Evolutionary conservation across 2,888 invertebrate species (phyloP).

Genomic region (Orchesella flavescens): DNA sequence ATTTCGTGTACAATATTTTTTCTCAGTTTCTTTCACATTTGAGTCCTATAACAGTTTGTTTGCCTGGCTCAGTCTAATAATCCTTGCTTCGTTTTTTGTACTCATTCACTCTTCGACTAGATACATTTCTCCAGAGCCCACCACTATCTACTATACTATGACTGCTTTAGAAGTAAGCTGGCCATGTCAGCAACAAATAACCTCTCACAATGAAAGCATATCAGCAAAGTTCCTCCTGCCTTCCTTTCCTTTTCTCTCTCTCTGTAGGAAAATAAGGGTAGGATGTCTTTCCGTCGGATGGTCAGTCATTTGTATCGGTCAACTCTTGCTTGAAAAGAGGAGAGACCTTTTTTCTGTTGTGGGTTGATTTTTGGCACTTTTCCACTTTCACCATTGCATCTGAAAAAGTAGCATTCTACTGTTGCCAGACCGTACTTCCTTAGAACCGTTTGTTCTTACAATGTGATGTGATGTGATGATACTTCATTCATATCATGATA

Average conservation of each 20-base stretch:
- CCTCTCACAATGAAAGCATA: neutral
- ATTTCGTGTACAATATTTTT: too few species aligned
- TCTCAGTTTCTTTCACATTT: too few species aligned
- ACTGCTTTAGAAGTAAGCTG: neutral
- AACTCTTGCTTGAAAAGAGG: constrained; percentile 7
- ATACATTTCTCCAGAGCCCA: too few species aligned
- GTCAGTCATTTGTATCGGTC: constrained; percentile 55
- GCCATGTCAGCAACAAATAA: constrained; percentile 6
- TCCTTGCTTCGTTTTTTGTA: too few species aligned
- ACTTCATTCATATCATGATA: neutral
- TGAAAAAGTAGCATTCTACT: constrained; percentile 39
- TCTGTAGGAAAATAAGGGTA: constrained; percentile 9
- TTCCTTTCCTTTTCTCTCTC: neutral
- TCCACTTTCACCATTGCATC: constrained; percentile 54
- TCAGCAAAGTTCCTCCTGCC: neutral
- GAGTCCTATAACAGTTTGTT: too few species aligned
- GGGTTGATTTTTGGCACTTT: constrained; percentile 61
- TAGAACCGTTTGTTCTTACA: constrained; percentile 32
- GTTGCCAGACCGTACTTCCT: constrained; percentile 20
- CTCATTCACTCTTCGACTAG: too few species aligned
- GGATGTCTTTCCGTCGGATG: constrained; percentile 34
- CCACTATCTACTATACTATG: too few species aligned
- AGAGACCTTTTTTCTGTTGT: constrained; percentile 3
- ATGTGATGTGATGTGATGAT: neutral
- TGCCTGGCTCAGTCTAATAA: too few species aligned